Evolutionary conservation across 2,797 vertebrate species (phyloP).

Genomic region (Sarcophilus harrisii): DNA sequence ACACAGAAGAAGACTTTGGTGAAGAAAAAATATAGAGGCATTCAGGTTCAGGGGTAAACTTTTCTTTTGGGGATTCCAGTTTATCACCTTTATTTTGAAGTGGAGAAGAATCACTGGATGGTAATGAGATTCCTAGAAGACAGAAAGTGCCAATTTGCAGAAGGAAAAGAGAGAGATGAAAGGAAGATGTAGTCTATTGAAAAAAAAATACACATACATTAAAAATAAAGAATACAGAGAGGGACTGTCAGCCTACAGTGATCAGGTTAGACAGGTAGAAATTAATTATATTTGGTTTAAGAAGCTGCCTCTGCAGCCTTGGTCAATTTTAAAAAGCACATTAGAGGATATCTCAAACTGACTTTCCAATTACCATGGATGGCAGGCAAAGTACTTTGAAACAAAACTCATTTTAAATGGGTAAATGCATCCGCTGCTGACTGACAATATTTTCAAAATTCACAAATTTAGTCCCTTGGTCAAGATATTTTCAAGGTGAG

Average conservation of each 20-base stretch:
- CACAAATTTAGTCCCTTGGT: constrained; percentile 72
- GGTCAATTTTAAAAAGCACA: constrained; percentile 84
- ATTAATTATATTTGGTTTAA: constrained; percentile 88
- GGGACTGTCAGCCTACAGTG: constrained; percentile 81
- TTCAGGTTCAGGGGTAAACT: constrained; percentile 23
- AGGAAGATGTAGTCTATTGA: constrained; percentile 74
- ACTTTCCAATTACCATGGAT: constrained; percentile 85
- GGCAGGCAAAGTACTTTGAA: constrained; percentile 82
- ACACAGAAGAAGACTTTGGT: constrained; percentile 68
- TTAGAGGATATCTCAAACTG: constrained; percentile 85
- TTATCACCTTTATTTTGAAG: constrained; percentile 78
- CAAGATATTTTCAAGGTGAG: constrained; percentile 75
- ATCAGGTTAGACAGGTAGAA: constrained; percentile 85
- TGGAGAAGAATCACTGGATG: constrained; percentile 75
- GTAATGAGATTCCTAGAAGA: constrained; percentile 84
- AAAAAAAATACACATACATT: constrained; percentile 76
- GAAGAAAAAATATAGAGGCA: constrained; percentile 75
- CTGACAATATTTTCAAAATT: constrained; percentile 83
- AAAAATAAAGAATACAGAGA: constrained; percentile 82
- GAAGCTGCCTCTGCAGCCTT: constrained; percentile 81
- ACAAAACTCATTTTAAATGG: constrained; percentile 84
- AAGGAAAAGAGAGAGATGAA: constrained; percentile 81
- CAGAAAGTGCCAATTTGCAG: constrained; percentile 84
- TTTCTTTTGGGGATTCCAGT: constrained; percentile 69
- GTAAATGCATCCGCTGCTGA: constrained; percentile 81